Evolutionary conservation across 2,113 vertebrate species (phyloP).

Genomic region (Chaetodon trifascialis): DNA sequence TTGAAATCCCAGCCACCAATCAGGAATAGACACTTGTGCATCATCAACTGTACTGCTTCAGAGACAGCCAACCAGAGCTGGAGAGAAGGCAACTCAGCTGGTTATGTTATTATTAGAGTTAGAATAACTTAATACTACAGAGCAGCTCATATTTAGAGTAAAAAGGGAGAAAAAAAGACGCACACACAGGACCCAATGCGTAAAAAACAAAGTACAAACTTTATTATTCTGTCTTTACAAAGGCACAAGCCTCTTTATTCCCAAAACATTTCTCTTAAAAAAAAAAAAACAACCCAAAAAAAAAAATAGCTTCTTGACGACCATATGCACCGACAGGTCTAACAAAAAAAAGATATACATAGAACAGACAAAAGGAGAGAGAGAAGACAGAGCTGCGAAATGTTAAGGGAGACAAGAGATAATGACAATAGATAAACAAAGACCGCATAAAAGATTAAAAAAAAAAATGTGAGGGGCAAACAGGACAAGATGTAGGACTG

Average conservation of each 20-base stretch:
- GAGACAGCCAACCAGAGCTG: conserved; percentile 23
- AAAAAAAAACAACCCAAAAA: conserved; percentile 82
- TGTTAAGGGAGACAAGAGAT: conserved; percentile 46
- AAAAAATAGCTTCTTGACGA: conserved; percentile 91
- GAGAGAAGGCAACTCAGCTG: conserved; percentile 10
- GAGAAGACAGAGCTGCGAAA: conserved; percentile 48
- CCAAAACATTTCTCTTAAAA: conserved; percentile 89
- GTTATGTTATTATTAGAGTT: neutral
- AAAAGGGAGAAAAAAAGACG: conserved; percentile 4
- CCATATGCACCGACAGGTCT: conserved; percentile 85
- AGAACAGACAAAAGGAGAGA: conserved; percentile 42
- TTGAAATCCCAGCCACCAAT: conserved; percentile 59
- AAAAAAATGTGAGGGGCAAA: conserved; percentile 24
- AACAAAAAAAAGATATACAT: conserved; percentile 75
- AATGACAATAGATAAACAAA: conserved; percentile 46
- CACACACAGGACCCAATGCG: conserved; percentile 46
- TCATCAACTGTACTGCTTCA: conserved; percentile 34
- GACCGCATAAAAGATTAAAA: conserved; percentile 44
- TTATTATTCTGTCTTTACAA: conserved; percentile 99
- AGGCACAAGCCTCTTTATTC: conserved; percentile 95
- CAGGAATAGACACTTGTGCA: conserved; percentile 66
- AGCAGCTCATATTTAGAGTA: neutral
- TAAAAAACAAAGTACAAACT: conserved; percentile 96
- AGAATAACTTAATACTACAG: neutral
- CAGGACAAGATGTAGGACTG: conserved; percentile 50